Evolutionary conservation across 2,797 vertebrate species (phyloP), one percentile per base, ranked within the genome.

Genomic region (Ptychadena robeensis): DNA sequence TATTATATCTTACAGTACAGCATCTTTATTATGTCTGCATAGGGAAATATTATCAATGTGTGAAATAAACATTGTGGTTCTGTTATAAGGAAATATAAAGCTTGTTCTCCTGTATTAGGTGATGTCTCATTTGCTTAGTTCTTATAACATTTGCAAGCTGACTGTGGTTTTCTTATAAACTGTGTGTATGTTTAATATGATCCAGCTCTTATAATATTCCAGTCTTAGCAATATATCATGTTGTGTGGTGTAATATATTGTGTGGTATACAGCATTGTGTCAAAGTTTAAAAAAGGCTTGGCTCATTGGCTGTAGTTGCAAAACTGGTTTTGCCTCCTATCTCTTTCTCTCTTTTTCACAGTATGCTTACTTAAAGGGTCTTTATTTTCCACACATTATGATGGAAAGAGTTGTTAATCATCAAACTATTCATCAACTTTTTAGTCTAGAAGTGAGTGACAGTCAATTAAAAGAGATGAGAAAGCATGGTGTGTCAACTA

Each of bases 101-200:
- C 30, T 18, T 4, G 14, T 28, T 53, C 18, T 9, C n/a, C 57
- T 63, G 31, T 67, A 57, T 30, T 78, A 2, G 8, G 12, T 35
- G 31, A 53, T 22, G 91, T 78, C 35, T 14, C 14, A 90, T 91
- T 90, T 92, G 93, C 85, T 86, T 85, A 86, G 89, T 86, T 88
- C 88, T 92, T 91, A 89, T 88, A 90, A 91, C 90, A 91, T 87
- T 82, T 84, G n/a, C 40, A 48, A 88, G 88, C 85, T 86, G 78
- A 81, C 86, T 88, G 81, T 82, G 75, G n/a, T n/a, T 88, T 86
- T 88, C 88, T 89, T 87, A 69, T 86, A 89, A 89, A 88, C 89
- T 86, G 88, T 53, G 22, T 73, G 68, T 89, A 88, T 87, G 86
- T 86, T 22, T 53, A 53, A n/a, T 53, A 22, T 0, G 6, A 53